These are phyloP conservation scores for Paracanthobrama guichenoti DNA, from an alignment of 2,113 vertebrate genomes.

Conservation along the genomic window DNA sequence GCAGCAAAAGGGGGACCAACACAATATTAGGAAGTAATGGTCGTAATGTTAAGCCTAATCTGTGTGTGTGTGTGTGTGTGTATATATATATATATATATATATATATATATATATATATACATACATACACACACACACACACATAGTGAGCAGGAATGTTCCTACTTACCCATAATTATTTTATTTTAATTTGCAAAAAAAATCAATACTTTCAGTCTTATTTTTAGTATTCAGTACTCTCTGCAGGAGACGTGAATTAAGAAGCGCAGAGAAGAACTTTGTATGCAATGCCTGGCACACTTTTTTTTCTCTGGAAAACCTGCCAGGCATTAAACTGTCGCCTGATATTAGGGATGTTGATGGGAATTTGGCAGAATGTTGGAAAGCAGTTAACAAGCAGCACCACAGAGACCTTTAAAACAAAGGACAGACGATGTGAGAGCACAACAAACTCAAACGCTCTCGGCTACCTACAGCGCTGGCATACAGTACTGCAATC, in stretches of 20 bases:
- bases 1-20: too few relatives aligned
- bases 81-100: too few relatives aligned
- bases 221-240: not conserved
- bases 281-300: slow-evolving; percentile 49
- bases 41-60: too few relatives aligned
- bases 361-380: slow-evolving; percentile 51
- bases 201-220: not conserved
- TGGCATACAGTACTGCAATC: not conserved
- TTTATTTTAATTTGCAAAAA: not conserved
- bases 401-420: not conserved
- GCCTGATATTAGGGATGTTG: slow-evolving; percentile 30
- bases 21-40: too few relatives aligned
- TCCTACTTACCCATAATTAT: not conserved
- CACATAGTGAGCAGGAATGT: too few relatives aligned
- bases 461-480: not conserved
- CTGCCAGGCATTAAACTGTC: slow-evolving; percentile 56
- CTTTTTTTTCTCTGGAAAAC: not conserved
- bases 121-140: too few relatives aligned
- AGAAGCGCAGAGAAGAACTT: not conserved
- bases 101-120: too few relatives aligned
- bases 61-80: too few relatives aligned
- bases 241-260: not conserved
- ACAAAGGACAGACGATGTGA: slow-evolving; percentile 6
- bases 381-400: slow-evolving; percentile 29
- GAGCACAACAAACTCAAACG: slow-evolving; percentile 17